Percentiles rank a stretch among this genome's conserved stretches.
Conservation (phyloP, 1,140 invertebrate genomes). For the Hypsibius dujardini region DNA sequence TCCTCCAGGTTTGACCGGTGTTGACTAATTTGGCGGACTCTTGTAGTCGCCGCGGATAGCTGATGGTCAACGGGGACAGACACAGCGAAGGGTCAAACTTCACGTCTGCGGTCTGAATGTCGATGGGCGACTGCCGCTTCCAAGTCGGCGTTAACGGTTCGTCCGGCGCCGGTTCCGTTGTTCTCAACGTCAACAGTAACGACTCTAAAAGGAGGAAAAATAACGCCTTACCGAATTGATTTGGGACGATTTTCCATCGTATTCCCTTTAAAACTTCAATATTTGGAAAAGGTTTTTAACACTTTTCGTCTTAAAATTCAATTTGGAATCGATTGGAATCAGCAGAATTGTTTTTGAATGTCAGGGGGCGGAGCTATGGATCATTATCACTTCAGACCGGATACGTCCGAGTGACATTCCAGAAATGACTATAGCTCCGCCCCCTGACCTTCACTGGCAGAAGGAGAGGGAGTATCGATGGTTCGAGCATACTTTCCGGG, state of each 20-base stretch:
- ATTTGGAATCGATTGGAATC: background rate
- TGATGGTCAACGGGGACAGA: background rate
- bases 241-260: background rate
- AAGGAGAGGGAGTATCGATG: no score
- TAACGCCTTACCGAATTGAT: background rate
- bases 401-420: no score
- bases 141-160: slow-evolving; percentile 48
- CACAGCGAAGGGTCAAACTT: slow-evolving; percentile 21
- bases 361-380: no score
- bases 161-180: slow-evolving; percentile 29
- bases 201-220: background rate
- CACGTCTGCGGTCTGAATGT: slow-evolving; percentile 38
- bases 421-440: no score
- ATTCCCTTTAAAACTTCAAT: background rate
- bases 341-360: no score
- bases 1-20: background rate
- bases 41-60: background rate
- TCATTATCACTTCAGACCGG: no score
- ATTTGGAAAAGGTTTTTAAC: background rate
- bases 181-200: slow-evolving; percentile 33
- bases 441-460: no score
- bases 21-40: background rate
- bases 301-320: background rate
- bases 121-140: slow-evolving; percentile 62
- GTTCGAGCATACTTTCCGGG: no score